Base-by-base conservation (phyloP, 2,888 invertebrate species). In the Leptodirus hochenwartii region DNA sequence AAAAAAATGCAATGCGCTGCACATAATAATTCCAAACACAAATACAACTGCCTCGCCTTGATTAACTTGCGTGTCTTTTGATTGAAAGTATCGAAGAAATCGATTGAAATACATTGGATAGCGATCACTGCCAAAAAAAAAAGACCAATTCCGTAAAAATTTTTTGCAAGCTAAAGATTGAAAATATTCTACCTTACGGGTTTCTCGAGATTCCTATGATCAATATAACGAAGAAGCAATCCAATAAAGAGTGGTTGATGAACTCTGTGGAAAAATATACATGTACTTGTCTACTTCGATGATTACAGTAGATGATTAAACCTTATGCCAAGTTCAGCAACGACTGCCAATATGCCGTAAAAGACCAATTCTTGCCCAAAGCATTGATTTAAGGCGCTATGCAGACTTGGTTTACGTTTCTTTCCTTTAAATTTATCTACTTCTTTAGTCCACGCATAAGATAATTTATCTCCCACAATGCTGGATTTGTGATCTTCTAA, bases 381-480 rank as follows among this genome's bases (percentile, higher is more conserved):
- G 13, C 68, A 64, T 45, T 56, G 61, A 1, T 58, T 36, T 15
- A 76, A 39, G 1, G 66, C 68, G 39, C 53, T 62, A 43, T 61
- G 49, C 40, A 76, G 48, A 26, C 68, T 71, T 1, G 75, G 73
- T 14, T 59, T 43, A 31, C 57, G 53, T 23, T 59, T 55, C n/a
- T 53, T 44, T 20, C 42, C 42, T 6, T 45, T 42, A 2, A 61
- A 56, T 31, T 49, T 51, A 25, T 59, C 51, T 22, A 62, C 41
- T 54, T 75, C 69, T 37, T 59, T 54, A 17, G 62, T 46, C 73
- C 74, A 72, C 44, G 61, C 58, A 40, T 62, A 58, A 47, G 70
- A 64, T 17, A 74, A 53, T 45, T 56, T 59, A 17, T 64, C 58
- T n/a, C 73, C 74, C 24, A 72, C 56, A 35, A 42, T 44, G 24